A percentile compares a stretch with the other conserved stretches of the same genome.
These are phyloP conservation scores for Tipula unca DNA, from an alignment of 2,888 invertebrate species.

Conservation along the genomic window DNA sequence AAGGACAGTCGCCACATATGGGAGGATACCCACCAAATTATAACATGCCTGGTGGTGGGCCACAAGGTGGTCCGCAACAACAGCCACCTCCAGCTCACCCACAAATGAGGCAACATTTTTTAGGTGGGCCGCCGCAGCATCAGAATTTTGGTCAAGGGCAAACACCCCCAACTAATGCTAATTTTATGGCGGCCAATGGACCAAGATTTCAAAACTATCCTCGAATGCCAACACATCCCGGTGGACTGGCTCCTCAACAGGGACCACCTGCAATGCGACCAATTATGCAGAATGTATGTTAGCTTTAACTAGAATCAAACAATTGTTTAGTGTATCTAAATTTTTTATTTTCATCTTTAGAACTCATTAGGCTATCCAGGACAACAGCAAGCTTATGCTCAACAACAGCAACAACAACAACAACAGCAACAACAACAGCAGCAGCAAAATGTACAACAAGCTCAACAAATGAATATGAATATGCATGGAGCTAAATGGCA, in stretches of 20 bases:
- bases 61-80: slow-evolving; percentile 39
- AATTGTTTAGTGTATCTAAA: background rate
- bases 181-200: slow-evolving; percentile 43
- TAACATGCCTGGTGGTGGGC: slow-evolving; percentile 28
- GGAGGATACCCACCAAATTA: slow-evolving; percentile 28
- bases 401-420: slow-evolving; percentile 39
- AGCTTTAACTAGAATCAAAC: slow-evolving; percentile 26
- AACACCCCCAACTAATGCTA: slow-evolving; percentile 40
- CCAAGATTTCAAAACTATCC: slow-evolving; percentile 40
- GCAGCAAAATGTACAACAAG: slow-evolving; percentile 36
- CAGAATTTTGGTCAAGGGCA: slow-evolving; percentile 39
- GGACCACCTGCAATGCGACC: slow-evolving; percentile 27
- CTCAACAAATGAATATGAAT: slow-evolving; percentile 39
- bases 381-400: slow-evolving; percentile 32
- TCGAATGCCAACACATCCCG: slow-evolving; percentile 49
- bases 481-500: slow-evolving; percentile 58
- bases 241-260: slow-evolving; percentile 37
- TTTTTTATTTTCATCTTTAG: slow-evolving; percentile 27
- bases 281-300: slow-evolving; percentile 40
- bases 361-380: slow-evolving; percentile 39
- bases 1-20: slow-evolving; percentile 36
- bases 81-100: slow-evolving; percentile 26
- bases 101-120: slow-evolving; percentile 41
- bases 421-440: slow-evolving; percentile 41
- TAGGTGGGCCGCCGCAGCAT: slow-evolving; percentile 37